Conservation (phyloP, 2,888 invertebrate species). For the Lasioglossum pauxillum region DNA sequence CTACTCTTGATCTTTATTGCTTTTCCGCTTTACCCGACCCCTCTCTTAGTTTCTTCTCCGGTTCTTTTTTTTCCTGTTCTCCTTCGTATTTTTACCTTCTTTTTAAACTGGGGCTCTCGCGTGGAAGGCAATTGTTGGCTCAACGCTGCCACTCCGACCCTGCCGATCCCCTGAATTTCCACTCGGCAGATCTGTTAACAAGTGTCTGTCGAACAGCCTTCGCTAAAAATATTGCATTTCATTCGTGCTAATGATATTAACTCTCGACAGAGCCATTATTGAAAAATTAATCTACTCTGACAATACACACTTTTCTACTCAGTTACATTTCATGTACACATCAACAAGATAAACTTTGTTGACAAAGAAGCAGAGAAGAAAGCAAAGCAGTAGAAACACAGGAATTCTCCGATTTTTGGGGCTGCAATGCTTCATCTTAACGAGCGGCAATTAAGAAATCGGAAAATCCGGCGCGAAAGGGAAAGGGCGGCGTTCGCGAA, state of each 20-base stretch:
- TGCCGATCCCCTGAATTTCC: neutral
- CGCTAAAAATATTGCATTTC: too few relatives aligned
- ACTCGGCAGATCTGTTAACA: neutral
- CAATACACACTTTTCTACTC: too few relatives aligned
- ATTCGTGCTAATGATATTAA: too few relatives aligned
- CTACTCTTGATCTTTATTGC: slow-evolving; percentile 3
- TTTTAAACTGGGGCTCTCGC: neutral
- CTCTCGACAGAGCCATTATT: too few relatives aligned
- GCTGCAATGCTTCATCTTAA: neutral
- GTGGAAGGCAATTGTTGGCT: neutral
- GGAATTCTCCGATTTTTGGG: neutral
- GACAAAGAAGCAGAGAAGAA: neutral
- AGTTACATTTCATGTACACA: too few relatives aligned
- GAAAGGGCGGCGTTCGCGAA: neutral
- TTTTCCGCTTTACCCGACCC: neutral
- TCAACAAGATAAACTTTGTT: too few relatives aligned
- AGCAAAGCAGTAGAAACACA: neutral
- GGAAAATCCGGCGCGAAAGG: neutral
- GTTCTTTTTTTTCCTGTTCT: neutral
- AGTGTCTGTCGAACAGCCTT: neutral
- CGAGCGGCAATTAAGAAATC: neutral
- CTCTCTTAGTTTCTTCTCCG: neutral
- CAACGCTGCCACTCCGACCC: neutral
- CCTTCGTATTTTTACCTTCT: neutral
- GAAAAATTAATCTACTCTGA: too few relatives aligned